A percentile compares a stretch with the other conserved stretches of the same genome.
These are phyloP conservation scores for Linnaemya tessellans DNA, from an alignment of 2,888 invertebrate genomes.

Conservation along the genomic window DNA sequence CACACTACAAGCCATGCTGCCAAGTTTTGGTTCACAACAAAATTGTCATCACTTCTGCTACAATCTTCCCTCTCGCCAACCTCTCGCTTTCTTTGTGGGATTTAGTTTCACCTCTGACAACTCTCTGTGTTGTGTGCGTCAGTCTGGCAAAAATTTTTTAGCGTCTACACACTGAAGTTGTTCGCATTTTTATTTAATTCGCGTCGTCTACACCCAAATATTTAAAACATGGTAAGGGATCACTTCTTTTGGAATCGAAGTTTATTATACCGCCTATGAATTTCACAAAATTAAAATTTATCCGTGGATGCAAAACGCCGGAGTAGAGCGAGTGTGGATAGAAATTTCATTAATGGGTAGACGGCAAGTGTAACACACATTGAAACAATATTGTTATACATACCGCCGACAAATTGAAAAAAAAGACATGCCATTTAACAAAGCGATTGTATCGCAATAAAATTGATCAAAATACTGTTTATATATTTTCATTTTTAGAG, in stretches of 20 bases:
- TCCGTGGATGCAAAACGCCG: background rate
- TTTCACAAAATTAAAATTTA: slow-evolving; percentile 2
- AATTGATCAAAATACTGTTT: slow-evolving; percentile 44
- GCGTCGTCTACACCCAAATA: slow-evolving; percentile 66
- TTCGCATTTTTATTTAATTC: slow-evolving; percentile 67
- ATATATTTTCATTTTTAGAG: slow-evolving; percentile 59
- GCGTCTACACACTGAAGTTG: slow-evolving; percentile 63
- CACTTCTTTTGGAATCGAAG: slow-evolving; percentile 40
- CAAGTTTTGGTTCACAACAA: background rate
- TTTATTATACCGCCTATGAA: slow-evolving; percentile 1
- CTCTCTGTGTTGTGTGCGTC: slow-evolving; percentile 51
- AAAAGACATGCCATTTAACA: slow-evolving; percentile 56
- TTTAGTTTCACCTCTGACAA: slow-evolving; percentile 61
- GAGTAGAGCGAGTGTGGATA: slow-evolving; percentile 17
- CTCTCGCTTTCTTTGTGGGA: slow-evolving; percentile 43
- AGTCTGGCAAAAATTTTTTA: slow-evolving; percentile 67
- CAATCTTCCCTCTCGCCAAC: slow-evolving; percentile 25
- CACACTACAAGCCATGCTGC: slow-evolving; percentile 27
- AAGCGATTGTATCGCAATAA: slow-evolving; percentile 23
- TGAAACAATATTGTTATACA: slow-evolving; percentile 68
- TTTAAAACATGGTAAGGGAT: slow-evolving; percentile 67
- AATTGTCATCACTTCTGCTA: slow-evolving; percentile 34
- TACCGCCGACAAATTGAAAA: slow-evolving; percentile 60
- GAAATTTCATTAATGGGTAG: slow-evolving; percentile 46
- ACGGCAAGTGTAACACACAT: slow-evolving; percentile 54